Evolutionary conservation across 2,888 invertebrate species (phyloP).

Genomic region (Drosophila merina): DNA sequence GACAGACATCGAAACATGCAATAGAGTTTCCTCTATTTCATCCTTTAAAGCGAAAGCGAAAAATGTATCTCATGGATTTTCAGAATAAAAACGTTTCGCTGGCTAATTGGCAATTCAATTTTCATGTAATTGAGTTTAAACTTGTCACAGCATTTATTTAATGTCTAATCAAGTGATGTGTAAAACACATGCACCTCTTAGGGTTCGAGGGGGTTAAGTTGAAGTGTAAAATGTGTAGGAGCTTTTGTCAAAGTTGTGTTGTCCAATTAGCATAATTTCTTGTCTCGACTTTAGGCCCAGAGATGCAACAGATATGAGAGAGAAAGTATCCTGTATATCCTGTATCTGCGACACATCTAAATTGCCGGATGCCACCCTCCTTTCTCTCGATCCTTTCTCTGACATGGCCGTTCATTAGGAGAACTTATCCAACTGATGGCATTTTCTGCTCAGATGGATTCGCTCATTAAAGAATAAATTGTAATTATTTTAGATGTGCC

Average conservation of each 20-base stretch:
- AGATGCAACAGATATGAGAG: slow-evolving; percentile 35
- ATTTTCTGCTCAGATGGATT: slow-evolving; percentile 26
- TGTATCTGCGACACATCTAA: slow-evolving; percentile 26
- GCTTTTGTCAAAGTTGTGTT: slow-evolving; percentile 46
- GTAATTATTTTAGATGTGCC: slow-evolving; percentile 53
- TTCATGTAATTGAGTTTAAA: slow-evolving; percentile 30
- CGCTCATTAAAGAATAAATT: slow-evolving; percentile 66
- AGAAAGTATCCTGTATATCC: slow-evolving; percentile 14
- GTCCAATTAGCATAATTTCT: slow-evolving; percentile 62
- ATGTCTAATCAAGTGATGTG: slow-evolving; percentile 64
- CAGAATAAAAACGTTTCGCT: background rate
- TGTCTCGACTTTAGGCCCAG: slow-evolving; percentile 35
- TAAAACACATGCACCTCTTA: slow-evolving; percentile 39
- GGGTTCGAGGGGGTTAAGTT: background rate
- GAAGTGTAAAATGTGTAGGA: slow-evolving; percentile 13
- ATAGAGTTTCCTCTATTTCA: background rate
- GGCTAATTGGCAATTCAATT: slow-evolving; percentile 20
- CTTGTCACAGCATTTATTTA: slow-evolving; percentile 50
- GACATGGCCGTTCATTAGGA: background rate
- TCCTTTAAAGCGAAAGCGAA: too few relatives aligned
- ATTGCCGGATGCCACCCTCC: slow-evolving; percentile 14
- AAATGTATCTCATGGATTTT: too few relatives aligned
- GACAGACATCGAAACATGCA: too few relatives aligned
- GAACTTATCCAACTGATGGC: slow-evolving; percentile 20
- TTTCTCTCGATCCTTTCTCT: slow-evolving; percentile 1